Base-by-base conservation (phyloP, 2,113 vertebrate genomes). In the Speoplatyrhinus poulsoni region DNA sequence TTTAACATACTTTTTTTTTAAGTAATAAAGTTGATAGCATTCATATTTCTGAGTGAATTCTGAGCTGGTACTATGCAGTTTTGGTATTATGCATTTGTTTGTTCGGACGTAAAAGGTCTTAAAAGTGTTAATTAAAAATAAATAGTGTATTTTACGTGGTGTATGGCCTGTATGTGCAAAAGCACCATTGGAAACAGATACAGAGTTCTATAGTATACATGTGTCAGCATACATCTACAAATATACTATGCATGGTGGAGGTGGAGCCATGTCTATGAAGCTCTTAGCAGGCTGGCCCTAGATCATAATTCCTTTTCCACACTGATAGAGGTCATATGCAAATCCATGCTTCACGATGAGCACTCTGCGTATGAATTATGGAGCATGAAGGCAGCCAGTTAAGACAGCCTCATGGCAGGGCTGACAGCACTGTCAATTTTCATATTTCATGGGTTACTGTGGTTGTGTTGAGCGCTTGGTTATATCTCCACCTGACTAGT, bases 361-460 rank as follows among this genome's bases (percentile, higher is more conserved):
- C 79, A 80, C 84, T 80, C 84, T 82, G 76, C 58, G 60, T 90
- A 87, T 89, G 86, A 91, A 85, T 91, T 89, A 89, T 86, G 82
- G 86, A 88, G 81, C 84, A 73, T 80, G 71, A 75, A 86, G 82
- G 84, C 69, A 41, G 79, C 87, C 90, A 87, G 83, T 90, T 90
- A 91, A 89, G 84, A 77, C 81, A 79, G 84, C 76, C 79, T 72
- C 76, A 73, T 17, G 69, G 71, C 59, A 6, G 74, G 64, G 67
- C 82, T 77, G 84, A 81, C 67, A 55, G 77, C 61, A 16, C 82
- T 90, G 90, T 91, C 90, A 88, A 86, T 89, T 91, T 92, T 90
- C 87, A 92, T 91, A 89, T 92, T 91, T 89, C 82, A 91, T 82
- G 73, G 49, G 82, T 90, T 88, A 90, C 82, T 83, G 86, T 81